Conservation (phyloP, 2,113 vertebrate genomes). For the Odontesthes bonariensis region DNA sequence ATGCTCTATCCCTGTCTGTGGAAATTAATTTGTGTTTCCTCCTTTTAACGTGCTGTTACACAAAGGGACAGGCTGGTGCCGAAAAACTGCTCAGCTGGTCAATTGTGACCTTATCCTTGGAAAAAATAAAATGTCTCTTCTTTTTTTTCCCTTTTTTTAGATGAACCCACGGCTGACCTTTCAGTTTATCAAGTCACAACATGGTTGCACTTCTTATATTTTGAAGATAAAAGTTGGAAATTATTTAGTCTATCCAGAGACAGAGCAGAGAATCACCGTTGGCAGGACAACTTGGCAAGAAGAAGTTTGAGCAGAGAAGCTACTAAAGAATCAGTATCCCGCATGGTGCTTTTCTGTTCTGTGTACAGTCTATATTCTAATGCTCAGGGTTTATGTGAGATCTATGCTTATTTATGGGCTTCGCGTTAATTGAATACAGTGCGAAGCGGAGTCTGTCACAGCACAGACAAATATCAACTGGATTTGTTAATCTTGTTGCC, state of each 20-base stretch:
- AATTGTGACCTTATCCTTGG: slow-evolving; percentile 31
- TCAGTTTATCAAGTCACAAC: slow-evolving; percentile 18
- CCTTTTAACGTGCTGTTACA: slow-evolving; percentile 3
- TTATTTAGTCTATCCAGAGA: slow-evolving; percentile 20
- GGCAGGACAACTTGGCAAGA: slow-evolving; percentile 58
- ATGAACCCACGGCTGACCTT: slow-evolving; percentile 16
- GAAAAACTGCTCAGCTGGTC: slow-evolving; percentile 38
- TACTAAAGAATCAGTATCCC: slow-evolving; percentile 45
- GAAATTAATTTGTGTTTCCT: background rate
- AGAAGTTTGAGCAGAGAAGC: slow-evolving; percentile 40
- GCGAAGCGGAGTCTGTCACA: slow-evolving; percentile 28
- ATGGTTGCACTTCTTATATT: background rate
- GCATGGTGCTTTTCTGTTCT: slow-evolving; percentile 37
- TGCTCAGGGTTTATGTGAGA: slow-evolving; percentile 50
- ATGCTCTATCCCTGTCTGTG: background rate
- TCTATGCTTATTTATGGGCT: slow-evolving; percentile 34
- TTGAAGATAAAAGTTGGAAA: slow-evolving; percentile 32
- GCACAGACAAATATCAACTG: slow-evolving; percentile 28
- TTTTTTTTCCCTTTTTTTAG: background rate
- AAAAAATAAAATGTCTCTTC: background rate
- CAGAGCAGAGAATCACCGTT: slow-evolving; percentile 32
- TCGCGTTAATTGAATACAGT: slow-evolving; percentile 50
- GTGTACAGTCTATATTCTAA: slow-evolving; percentile 50
- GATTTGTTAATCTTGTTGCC: slow-evolving; percentile 50
- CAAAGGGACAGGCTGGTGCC: slow-evolving; percentile 1